Percentiles rank a stretch among this genome's conserved stretches.
Evolutionary conservation across 2,888 invertebrate genomes (phyloP).

Genomic region (Drosophila bunnanda): DNA sequence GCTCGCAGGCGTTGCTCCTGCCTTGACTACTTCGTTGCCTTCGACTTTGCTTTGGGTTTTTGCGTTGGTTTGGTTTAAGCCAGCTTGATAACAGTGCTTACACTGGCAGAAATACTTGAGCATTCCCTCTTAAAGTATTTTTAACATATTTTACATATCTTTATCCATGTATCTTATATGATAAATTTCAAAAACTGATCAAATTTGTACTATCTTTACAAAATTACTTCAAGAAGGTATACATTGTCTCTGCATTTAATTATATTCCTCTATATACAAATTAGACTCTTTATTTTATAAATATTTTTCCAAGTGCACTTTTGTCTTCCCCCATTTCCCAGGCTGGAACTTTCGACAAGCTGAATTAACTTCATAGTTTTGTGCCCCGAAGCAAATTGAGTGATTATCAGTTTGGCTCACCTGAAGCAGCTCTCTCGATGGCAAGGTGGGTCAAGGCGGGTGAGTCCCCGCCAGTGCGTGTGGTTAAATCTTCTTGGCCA

Average conservation of each 20-base stretch:
- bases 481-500: conserved; percentile 37
- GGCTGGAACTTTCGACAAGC: conserved; percentile 52
- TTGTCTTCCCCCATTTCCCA: background rate
- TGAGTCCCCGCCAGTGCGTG: conserved; percentile 59
- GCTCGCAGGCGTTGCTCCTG: conserved; percentile 66
- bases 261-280: too few relatives aligned
- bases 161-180: background rate
- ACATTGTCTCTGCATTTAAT: background rate
- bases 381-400: conserved; percentile 74
- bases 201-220: background rate
- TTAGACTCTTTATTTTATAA: background rate
- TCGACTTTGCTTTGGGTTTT: conserved; percentile 32
- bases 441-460: background rate
- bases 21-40: conserved; percentile 14
- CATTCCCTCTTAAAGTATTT: background rate
- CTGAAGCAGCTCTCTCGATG: conserved; percentile 36
- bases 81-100: conserved; percentile 6
- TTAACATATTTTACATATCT: background rate
- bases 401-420: conserved; percentile 78
- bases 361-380: conserved; percentile 74
- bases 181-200: background rate
- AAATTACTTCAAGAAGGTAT: background rate
- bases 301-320: background rate
- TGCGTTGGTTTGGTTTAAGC: conserved; percentile 15
- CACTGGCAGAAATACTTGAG: background rate